Conservation (phyloP, 1,140 invertebrate genomes). For the Maconellicoccus hirsutus region DNA sequence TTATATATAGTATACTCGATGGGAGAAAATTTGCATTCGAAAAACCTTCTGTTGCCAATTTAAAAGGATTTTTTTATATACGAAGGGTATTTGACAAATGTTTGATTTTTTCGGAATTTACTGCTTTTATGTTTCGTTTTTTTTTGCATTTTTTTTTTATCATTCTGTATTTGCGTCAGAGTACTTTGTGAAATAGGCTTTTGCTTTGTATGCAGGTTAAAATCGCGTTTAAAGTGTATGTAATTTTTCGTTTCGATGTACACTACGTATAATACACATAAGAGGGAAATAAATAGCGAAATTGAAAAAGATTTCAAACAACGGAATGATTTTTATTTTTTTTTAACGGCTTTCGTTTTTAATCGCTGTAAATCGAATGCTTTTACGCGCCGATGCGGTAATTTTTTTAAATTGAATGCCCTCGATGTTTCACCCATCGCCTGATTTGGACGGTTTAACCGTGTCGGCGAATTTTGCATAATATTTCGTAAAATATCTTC, state of each 20-base stretch:
- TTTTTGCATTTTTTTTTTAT: neutral
- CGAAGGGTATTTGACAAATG: neutral
- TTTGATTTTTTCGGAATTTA: slow-evolving; percentile 9
- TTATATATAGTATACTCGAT: neutral
- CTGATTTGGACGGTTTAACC: no score
- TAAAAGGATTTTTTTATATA: slow-evolving; percentile 7
- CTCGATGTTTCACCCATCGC: no score
- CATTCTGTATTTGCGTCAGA: neutral
- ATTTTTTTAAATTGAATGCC: no score
- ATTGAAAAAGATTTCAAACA: neutral
- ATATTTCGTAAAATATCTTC: no score
- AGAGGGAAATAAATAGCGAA: neutral
- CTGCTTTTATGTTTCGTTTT: slow-evolving; percentile 9
- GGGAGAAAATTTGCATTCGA: slow-evolving; percentile 17
- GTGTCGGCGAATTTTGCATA: no score
- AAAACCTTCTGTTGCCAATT: slow-evolving; percentile 19
- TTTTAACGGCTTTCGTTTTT: neutral
- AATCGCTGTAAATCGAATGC: neutral
- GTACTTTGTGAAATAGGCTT: slow-evolving; percentile 8
- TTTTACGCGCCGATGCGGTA: neutral
- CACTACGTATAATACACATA: neutral
- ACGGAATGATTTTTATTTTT: neutral
- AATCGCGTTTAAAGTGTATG: slow-evolving; percentile 8
- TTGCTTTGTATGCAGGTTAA: neutral
- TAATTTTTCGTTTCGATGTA: slow-evolving; percentile 5